Base-by-base conservation (phyloP, 2,797 vertebrate species). In the Betta splendens region DNA sequence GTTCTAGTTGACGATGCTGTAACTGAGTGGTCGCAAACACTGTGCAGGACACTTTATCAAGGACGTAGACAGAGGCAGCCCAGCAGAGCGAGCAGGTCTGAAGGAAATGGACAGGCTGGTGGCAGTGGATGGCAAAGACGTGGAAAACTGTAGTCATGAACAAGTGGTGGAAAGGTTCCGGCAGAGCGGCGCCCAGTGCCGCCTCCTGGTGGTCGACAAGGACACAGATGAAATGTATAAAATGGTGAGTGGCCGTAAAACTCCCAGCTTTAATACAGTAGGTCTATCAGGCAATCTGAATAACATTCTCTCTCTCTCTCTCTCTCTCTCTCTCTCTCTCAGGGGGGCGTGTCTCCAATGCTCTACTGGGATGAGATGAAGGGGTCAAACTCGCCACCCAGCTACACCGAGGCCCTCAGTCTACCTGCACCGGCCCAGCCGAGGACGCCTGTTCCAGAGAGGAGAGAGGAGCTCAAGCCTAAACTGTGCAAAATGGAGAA, bases 281-380 rank as follows among this genome's bases (percentile, higher is more conserved):
- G 35, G 25, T 33, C 29, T 13, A 33, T 2, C 17, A 61, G 32
- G 28, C n/a, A 4, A 7, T 42, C 8, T n/a, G 12, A 10, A 37
- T 54, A 7, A 42, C 9, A 31, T 37, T n/a, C 0, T 25, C 23
- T 42, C 5, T 61, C 25, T 31, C 15, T 20, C 44, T 40, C 80
- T n/a, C n/a, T n/a, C n/a, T n/a, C n/a, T n/a, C 0, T 25, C 23
- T 42, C 5, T 61, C 25, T 31, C 15, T 20, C 44, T 40, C 80
- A 99, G 97, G 96, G 91, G 39, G 88, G 88, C 0, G 85, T 93
- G 50, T 94, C 94, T 74, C 96, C 96, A 1, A 88, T 93, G 69
- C 72, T 92, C 33, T 96, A 92, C 83, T 90, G 86, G 82, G 87
- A 91, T 25, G 90, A 94, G 75, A 87, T 69, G 74, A 83, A 81